These are phyloP conservation scores for Protula sp. DNA, from an alignment of 2,888 invertebrate species.

Conservation along the genomic window DNA sequence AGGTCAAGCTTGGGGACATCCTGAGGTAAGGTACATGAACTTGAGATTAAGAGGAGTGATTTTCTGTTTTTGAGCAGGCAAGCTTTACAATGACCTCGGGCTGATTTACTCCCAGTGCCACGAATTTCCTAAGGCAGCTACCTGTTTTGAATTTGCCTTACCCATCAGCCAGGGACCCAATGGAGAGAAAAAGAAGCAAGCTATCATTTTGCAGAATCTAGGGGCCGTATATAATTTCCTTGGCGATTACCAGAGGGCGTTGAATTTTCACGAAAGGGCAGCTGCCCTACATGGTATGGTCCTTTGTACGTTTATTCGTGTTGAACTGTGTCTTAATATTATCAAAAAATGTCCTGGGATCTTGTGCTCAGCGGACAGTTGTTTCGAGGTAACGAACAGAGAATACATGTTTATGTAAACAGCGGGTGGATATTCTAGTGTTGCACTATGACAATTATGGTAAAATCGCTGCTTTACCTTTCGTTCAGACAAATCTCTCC, in stretches of 20 bases:
- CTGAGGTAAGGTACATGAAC: too few relatives aligned
- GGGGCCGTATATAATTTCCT: constrained; percentile 41
- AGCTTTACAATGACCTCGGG: constrained; percentile 39
- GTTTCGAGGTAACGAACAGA: background rate
- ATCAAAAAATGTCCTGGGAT: too few relatives aligned
- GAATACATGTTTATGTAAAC: background rate
- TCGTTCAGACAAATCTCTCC: too few relatives aligned
- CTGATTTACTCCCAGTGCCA: constrained; percentile 36
- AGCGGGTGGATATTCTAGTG: too few relatives aligned
- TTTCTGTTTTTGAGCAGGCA: too few relatives aligned
- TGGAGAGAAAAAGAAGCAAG: constrained; percentile 25
- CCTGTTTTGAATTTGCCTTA: constrained; percentile 38
- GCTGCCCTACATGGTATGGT: constrained; percentile 23
- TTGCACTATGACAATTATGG: too few relatives aligned
- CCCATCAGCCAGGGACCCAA: constrained; percentile 21
- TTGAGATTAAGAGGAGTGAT: too few relatives aligned
- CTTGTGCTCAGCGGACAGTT: background rate
- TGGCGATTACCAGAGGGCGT: constrained; percentile 33
- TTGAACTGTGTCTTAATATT: too few relatives aligned
- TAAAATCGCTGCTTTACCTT: too few relatives aligned
- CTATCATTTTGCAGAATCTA: constrained; percentile 41
- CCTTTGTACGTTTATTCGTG: too few relatives aligned
- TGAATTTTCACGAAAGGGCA: constrained; percentile 34
- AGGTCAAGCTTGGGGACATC: too few relatives aligned
- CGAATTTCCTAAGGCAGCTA: constrained; percentile 30